These are phyloP conservation scores for Helobdella robusta DNA, from an alignment of 2,888 invertebrate genomes.

Conservation along the genomic window DNA sequence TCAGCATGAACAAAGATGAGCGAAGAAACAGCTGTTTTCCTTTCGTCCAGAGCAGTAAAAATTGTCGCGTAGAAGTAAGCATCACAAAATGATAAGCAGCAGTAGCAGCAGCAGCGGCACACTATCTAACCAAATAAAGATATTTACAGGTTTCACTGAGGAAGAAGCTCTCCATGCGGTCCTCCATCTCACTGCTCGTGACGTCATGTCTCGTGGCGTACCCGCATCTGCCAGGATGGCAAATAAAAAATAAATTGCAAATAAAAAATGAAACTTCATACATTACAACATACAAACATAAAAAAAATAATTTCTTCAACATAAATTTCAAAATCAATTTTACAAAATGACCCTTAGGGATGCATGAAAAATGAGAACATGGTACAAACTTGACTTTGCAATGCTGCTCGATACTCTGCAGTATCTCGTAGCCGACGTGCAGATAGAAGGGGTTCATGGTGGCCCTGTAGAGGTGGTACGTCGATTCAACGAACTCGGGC, in stretches of 20 bases:
- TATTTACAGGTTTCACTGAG: slow-evolving; percentile 61
- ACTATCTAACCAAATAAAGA: slow-evolving; percentile 57
- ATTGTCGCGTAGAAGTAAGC: no score
- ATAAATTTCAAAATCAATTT: background rate
- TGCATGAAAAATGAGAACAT: background rate
- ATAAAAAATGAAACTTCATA: background rate
- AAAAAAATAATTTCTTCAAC: background rate
- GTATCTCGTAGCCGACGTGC: slow-evolving; percentile 58
- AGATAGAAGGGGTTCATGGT: slow-evolving; percentile 61
- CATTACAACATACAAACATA: background rate
- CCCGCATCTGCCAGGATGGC: slow-evolving; percentile 52
- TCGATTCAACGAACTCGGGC: slow-evolving; percentile 59
- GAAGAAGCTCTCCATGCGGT: slow-evolving; percentile 61
- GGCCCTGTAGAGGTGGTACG: slow-evolving; percentile 58
- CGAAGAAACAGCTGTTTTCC: no score
- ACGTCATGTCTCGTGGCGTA: slow-evolving; percentile 61
- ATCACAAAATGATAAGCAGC: background rate
- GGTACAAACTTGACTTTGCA: slow-evolving; percentile 51
- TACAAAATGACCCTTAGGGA: background rate
- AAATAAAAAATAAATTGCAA: background rate
- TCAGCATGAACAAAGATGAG: no score
- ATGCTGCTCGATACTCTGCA: slow-evolving; percentile 53
- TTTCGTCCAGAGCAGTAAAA: no score
- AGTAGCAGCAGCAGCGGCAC: background rate
- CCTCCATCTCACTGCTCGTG: slow-evolving; percentile 56